These are phyloP conservation scores for Nemotelus nigrinus DNA, from an alignment of 2,888 invertebrate genomes.

Conservation along the genomic window DNA sequence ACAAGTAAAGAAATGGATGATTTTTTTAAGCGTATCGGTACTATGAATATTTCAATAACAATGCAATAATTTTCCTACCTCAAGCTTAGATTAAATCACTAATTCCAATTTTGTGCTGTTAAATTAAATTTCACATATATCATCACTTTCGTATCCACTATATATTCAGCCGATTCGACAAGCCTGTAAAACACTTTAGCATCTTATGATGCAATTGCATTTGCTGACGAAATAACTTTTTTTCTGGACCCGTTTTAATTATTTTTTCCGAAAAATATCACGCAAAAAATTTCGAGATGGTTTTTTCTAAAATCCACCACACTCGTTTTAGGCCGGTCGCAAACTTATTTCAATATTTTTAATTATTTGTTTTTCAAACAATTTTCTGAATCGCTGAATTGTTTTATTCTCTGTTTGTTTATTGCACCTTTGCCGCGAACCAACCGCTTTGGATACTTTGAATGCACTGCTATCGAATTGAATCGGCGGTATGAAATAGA, in stretches of 20 bases:
- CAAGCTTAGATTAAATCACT: no score
- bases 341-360: neutral
- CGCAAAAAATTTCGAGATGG: neutral
- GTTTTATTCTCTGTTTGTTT: no score
- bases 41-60: no score
- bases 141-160: slow-evolving; percentile 9
- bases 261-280: neutral
- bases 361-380: no score
- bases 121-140: no score
- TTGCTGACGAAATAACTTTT: slow-evolving; percentile 62
- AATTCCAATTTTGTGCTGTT: no score
- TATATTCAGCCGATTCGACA: slow-evolving; percentile 50
- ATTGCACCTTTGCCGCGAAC: neutral
- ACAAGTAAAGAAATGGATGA: no score
- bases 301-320: neutral
- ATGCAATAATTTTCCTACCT: no score
- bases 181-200: slow-evolving; percentile 61
- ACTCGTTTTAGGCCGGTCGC: neutral
- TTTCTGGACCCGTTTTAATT: slow-evolving; percentile 63
- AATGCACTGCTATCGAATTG: neutral
- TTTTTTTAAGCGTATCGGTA: no score
- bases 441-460: neutral
- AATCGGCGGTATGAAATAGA: neutral
- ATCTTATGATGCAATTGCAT: slow-evolving; percentile 64
- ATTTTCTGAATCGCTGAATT: no score